phyloP scores from a whole-genome alignment of 1,140 invertebrate genomes.

The Drosophila punjabiensis region DNA sequence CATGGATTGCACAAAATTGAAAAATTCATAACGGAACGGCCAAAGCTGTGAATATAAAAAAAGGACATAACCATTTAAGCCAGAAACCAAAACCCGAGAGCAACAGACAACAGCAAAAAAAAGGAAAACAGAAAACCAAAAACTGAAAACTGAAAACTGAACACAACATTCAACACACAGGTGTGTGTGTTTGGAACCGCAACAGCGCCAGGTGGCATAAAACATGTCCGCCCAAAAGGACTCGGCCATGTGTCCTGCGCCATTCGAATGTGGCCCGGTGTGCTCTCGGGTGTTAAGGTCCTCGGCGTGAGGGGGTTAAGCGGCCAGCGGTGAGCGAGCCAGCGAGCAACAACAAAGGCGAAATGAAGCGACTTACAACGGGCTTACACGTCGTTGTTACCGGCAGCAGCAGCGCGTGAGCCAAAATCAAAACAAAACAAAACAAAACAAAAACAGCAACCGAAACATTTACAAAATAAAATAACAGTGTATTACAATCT shows the following conservation, averaged over 20 bases:
- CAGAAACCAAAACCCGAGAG: slow-evolving; percentile 24
- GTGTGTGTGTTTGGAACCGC: slow-evolving; percentile 26
- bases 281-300: not conserved
- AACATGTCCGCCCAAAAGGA: slow-evolving; percentile 42
- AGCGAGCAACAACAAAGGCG: slow-evolving; percentile 24
- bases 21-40: slow-evolving; percentile 58
- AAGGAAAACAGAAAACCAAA: slow-evolving; percentile 10
- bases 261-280: slow-evolving; percentile 6
- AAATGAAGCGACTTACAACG: slow-evolving; percentile 43
- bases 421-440: slow-evolving; percentile 48
- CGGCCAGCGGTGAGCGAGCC: not conserved
- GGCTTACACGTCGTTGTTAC: slow-evolving; percentile 34
- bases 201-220: slow-evolving; percentile 49
- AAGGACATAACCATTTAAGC: slow-evolving; percentile 45
- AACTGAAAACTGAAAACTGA: slow-evolving; percentile 7
- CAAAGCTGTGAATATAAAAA: slow-evolving; percentile 48
- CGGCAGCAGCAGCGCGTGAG: slow-evolving; percentile 10
- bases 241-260: slow-evolving; percentile 44
- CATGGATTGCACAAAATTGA: slow-evolving; percentile 53
- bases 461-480: slow-evolving; percentile 9
- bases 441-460: slow-evolving; percentile 19
- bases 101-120: slow-evolving; percentile 29
- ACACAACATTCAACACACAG: slow-evolving; percentile 14
- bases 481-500: slow-evolving; percentile 10
- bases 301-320: slow-evolving; percentile 4